A percentile compares a stretch with the other conserved stretches of the same genome.
Evolutionary conservation across 2,113 vertebrate species (phyloP).

Genomic region (Tachuris rubrigastra): DNA sequence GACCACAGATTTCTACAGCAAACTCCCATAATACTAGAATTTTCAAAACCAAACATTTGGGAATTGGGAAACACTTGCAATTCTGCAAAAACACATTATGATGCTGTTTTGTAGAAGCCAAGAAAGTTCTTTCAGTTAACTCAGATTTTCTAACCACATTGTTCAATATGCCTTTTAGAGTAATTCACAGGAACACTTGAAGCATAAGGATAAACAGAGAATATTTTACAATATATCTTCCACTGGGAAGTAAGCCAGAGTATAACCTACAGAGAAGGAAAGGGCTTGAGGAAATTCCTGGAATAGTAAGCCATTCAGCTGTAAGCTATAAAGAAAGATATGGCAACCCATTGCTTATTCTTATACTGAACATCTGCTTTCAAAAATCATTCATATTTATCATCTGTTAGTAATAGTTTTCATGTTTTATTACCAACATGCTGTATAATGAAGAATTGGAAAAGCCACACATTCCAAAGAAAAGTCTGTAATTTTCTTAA

Average conservation of each 20-base stretch:
- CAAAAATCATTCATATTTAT: conserved; percentile 23
- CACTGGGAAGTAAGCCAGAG: conserved; percentile 1
- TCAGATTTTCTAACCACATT: neutral
- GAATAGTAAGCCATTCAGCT: conserved; percentile 11
- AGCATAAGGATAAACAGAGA: neutral
- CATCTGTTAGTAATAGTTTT: conserved; percentile 40
- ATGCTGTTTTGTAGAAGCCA: neutral
- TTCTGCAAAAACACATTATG: neutral
- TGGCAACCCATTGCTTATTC: conserved; percentile 6
- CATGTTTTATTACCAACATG: conserved; percentile 34
- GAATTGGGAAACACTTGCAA: neutral
- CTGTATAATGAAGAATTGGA: conserved; percentile 48
- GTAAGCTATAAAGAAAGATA: conserved; percentile 27
- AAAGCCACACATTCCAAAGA: neutral
- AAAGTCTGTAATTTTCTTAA: conserved; percentile 40
- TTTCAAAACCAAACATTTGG: neutral
- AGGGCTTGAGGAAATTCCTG: neutral
- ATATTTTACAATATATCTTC: neutral
- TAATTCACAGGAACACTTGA: neutral
- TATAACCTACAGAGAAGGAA: neutral
- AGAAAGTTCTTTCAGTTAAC: neutral
- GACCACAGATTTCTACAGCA: neutral
- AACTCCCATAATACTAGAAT: neutral
- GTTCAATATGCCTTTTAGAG: neutral
- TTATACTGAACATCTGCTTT: conserved; percentile 48